Base-by-base conservation (phyloP, 2,797 vertebrate species). In the Fistularia commersonii region DNA sequence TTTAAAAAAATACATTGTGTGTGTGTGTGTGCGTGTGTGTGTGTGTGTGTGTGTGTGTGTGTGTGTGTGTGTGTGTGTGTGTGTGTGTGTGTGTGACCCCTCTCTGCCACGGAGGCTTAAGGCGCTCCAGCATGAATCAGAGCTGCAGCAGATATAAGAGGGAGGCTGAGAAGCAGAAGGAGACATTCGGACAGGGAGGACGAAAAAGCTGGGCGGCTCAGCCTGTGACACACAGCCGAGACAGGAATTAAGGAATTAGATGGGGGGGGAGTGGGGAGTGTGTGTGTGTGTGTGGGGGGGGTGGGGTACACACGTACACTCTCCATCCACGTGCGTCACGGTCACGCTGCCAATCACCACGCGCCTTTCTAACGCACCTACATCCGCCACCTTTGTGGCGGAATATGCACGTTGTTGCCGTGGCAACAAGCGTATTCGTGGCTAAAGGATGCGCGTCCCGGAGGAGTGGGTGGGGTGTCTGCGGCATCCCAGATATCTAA, bases 111-210 rank as follows among this genome's bases (percentile, higher is more conserved):
- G 51, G 53, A 61, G 54, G 61, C 66, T 75, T 72, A 54, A 59
- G 64, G 53, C 31, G 7, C 37, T 63, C 51, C 32, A 43, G 66
- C 61, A 61, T 2, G n/a, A 78, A 68, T 77, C 75, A 81, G 76
- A 83, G 77, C 73, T 66, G 79, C 74, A 70, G 74, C 70, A 68
- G 66, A 76, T 52, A 60, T 11, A 41, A 61, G 61, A 71, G 62
- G 45, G 61, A 69, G 55, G 58, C 74, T 70, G 64, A 69, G 45
- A 54, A 72, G 68, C 56, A 67, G 56, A 64, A 59, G 67, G 61
- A 50, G 44, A 76, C 32, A 33, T 32, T 33, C 32, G 34, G 72
- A 80, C 74, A 75, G 57, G 8, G 46, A 76, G 61, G 39, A 40
- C 13, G 60, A 43, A 32, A 41, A 55, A 66, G 53, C 53, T 10